Evolutionary conservation across 1,140 invertebrate species (phyloP), one percentile per base, ranked within the genome.

Genomic region (Pollicipes pollicipes): DNA sequence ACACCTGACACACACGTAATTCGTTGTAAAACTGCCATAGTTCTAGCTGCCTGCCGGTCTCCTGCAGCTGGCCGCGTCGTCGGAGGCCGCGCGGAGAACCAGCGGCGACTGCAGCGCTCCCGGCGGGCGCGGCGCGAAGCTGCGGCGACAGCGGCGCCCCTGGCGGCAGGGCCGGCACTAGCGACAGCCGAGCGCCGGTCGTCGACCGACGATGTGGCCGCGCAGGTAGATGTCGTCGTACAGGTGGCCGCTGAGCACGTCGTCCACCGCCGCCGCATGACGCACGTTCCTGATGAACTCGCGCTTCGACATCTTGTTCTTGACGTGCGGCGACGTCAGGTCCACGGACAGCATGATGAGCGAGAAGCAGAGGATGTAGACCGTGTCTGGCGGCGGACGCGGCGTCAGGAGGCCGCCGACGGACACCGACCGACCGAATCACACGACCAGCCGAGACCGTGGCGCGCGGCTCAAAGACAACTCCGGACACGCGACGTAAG

Each of bases 231-330:
- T 79, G 75, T 84, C 82, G 76, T 84, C 83, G 76, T 84, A 84
- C 32, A 84, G 76, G 75, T 84, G 81, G 30, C 83, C 83, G 31
- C 79, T 81, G 32, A 83, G 77, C 69, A 84, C 83, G 74, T 81
- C 79, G 75, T 81, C 80, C 16, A 82, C 76, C 13, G 76, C 73
- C n/a, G 81, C 75, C 35, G 83, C 83, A 70, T 80, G 76, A 28
- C 81, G 78, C 31, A 82, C 82, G 76, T 84, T 84, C 66, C 82
- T 78, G 74, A 84, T 84, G 73, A 84, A 84, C 75, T 84, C 83
- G 68, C 83, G 74, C 74, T 84, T 84, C 6, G 83, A 84, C 83
- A 84, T 84, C 76, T 84, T 84, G 77, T 84, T 84, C 73, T 83
- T 84, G 31, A 84, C 80, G 71, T 83, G 81, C 68, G 83, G 83